phyloP scores from a whole-genome alignment of 2,797 vertebrate species.

The Onychomys arenicola region DNA sequence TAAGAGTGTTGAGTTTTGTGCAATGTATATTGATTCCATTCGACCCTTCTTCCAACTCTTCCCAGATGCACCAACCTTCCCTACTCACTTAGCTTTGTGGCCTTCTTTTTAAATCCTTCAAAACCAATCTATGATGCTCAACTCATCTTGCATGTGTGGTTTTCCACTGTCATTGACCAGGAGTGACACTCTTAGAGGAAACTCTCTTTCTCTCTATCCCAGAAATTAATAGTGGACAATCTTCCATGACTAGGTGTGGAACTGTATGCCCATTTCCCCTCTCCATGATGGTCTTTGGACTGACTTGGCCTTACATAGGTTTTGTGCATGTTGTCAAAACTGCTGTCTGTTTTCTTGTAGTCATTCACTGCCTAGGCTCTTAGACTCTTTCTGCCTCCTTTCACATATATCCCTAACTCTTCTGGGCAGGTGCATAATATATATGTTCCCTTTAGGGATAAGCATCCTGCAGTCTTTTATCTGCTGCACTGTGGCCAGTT shows the following conservation, averaged over 20 bases:
- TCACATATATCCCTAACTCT: neutral
- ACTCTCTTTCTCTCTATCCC: neutral
- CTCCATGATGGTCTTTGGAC: neutral
- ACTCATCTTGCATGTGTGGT: neutral
- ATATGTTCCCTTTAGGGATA: neutral
- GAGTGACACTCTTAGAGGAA: neutral
- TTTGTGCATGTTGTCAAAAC: neutral
- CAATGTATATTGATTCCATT: neutral
- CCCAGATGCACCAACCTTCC: neutral
- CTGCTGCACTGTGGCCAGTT: neutral
- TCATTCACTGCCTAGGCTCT: neutral
- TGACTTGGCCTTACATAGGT: neutral
- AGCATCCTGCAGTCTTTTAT: neutral
- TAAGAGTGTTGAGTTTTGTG: neutral
- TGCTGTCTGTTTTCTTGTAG: neutral
- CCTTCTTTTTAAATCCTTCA: neutral
- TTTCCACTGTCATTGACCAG: neutral
- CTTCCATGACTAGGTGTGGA: neutral
- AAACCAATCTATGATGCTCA: neutral
- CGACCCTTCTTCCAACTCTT: neutral
- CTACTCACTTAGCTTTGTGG: neutral
- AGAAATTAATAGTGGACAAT: neutral
- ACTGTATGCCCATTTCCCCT: neutral
- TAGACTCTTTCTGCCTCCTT: neutral
- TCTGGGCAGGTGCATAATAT: neutral